Evolutionary conservation across 2,797 vertebrate species (phyloP).

Genomic region (Chelidonichthys spinosus): DNA sequence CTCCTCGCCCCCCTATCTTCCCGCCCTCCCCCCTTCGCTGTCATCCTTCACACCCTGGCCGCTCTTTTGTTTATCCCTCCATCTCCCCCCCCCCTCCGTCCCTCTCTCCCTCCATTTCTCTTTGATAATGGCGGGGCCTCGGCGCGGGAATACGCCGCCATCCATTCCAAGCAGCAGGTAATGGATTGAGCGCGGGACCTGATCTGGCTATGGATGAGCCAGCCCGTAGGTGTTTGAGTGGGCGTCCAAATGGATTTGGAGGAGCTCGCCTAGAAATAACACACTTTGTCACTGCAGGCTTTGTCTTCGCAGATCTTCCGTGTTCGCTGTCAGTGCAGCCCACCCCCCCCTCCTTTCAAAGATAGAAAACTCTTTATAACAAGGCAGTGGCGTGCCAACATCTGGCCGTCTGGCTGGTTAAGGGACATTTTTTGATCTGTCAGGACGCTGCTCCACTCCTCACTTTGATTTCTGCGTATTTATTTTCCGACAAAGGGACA

Average conservation of each 20-base stretch:
- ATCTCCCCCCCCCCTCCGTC: slow-evolving; percentile 57
- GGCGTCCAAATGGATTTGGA: slow-evolving; percentile 76
- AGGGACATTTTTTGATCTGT: slow-evolving; percentile 49
- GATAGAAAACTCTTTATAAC: slow-evolving; percentile 45
- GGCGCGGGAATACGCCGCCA: slow-evolving; percentile 59
- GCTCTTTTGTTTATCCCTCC: slow-evolving; percentile 63
- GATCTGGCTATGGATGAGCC: slow-evolving; percentile 77
- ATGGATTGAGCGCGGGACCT: slow-evolving; percentile 71
- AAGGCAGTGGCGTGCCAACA: slow-evolving; percentile 22
- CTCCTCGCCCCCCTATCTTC: not conserved
- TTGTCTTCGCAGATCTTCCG: slow-evolving; percentile 58
- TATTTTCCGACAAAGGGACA: slow-evolving; percentile 27
- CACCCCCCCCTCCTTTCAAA: slow-evolving; percentile 44
- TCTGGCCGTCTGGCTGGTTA: slow-evolving; percentile 32
- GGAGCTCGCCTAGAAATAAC: slow-evolving; percentile 70
- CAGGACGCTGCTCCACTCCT: slow-evolving; percentile 30
- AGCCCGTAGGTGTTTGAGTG: slow-evolving; percentile 76
- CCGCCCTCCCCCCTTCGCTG: slow-evolving; percentile 31
- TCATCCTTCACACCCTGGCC: slow-evolving; percentile 48
- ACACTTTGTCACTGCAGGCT: slow-evolving; percentile 66
- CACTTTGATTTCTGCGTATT: slow-evolving; percentile 38
- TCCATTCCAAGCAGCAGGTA: slow-evolving; percentile 74
- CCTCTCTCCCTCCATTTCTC: slow-evolving; percentile 57
- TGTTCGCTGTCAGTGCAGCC: slow-evolving; percentile 14
- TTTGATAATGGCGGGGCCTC: slow-evolving; percentile 54